A percentile compares a stretch with the other conserved stretches of the same genome.
phyloP scores from a whole-genome alignment of 2,113 vertebrate genomes.

The Talpa occidentalis region DNA sequence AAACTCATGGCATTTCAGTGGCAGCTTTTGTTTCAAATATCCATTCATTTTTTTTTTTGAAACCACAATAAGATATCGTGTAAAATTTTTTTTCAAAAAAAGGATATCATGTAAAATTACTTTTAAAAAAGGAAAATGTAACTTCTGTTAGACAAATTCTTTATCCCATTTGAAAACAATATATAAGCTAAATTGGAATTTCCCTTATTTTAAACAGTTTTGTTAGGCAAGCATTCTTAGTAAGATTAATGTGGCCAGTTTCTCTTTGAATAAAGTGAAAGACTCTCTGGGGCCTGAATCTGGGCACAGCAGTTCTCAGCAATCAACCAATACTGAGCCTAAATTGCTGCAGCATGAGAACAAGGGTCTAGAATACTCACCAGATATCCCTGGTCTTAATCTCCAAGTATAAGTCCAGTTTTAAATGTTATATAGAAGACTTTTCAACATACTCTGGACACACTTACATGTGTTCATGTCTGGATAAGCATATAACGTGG shows the following conservation, averaged over 20 bases:
- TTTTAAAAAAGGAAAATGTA: too few species aligned
- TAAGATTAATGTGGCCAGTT: background rate
- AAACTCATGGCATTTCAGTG: background rate
- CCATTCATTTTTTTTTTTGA: background rate
- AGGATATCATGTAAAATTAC: background rate
- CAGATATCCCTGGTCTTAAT: background rate
- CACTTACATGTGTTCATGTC: background rate
- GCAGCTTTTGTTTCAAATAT: background rate
- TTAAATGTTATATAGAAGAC: background rate
- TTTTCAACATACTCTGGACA: background rate
- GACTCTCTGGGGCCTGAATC: too few species aligned
- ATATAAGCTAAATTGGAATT: background rate
- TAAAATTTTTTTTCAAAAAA: background rate
- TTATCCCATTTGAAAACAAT: conserved; percentile 9
- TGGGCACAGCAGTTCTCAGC: background rate
- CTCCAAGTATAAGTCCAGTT: background rate
- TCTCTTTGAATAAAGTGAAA: background rate
- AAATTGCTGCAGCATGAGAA: background rate
- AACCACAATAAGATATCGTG: background rate
- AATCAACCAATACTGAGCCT: background rate
- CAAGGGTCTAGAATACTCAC: background rate
- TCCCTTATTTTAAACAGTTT: background rate
- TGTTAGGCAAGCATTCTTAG: background rate
- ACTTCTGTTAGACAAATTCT: background rate
- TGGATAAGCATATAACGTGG: background rate